These are phyloP conservation scores for Pararge aegeria DNA, from an alignment of 1,140 invertebrate species.

Conservation along the genomic window DNA sequence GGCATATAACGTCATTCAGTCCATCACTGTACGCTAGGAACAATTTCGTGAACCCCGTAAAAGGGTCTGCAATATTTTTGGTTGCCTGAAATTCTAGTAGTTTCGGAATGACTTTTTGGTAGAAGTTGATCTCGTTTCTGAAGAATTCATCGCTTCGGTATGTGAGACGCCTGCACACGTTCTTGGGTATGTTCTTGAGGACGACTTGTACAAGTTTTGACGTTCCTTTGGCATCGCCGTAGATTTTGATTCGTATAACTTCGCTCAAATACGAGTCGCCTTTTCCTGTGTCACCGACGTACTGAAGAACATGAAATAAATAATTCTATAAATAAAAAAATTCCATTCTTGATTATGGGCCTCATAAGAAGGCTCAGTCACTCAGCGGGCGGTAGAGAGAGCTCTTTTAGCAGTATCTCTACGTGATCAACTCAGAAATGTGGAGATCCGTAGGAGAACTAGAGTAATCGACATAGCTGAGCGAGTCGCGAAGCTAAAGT, in stretches of 20 bases:
- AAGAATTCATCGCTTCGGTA: slow-evolving; percentile 85
- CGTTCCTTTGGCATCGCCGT: slow-evolving; percentile 58
- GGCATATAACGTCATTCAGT: slow-evolving; percentile 82
- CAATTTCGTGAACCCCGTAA: slow-evolving; percentile 79
- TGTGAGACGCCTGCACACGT: slow-evolving; percentile 81
- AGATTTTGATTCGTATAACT: slow-evolving; percentile 80
- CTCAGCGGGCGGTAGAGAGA: no score
- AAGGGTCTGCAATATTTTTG: slow-evolving; percentile 72
- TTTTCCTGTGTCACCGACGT: slow-evolving; percentile 73
- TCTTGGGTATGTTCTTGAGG: slow-evolving; percentile 83
- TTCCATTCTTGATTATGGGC: no score
- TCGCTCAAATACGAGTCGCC: slow-evolving; percentile 85
- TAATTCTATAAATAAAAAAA: not conserved
- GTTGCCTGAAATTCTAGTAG: slow-evolving; percentile 78
- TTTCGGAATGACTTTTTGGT: slow-evolving; percentile 80
- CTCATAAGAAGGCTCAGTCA: no score
- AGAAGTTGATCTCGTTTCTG: slow-evolving; percentile 84
- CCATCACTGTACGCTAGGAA: slow-evolving; percentile 81
- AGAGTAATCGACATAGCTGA: no score
- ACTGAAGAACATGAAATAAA: slow-evolving; percentile 37
- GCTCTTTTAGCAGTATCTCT: no score
- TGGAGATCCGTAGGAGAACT: no score
- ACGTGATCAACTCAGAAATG: no score
- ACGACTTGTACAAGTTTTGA: slow-evolving; percentile 76
- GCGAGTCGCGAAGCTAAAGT: no score